Percentiles rank a stretch among this genome's conserved stretches.
Evolutionary conservation across 2,113 vertebrate genomes (phyloP).

Genomic region (Leucosticte australis): DNA sequence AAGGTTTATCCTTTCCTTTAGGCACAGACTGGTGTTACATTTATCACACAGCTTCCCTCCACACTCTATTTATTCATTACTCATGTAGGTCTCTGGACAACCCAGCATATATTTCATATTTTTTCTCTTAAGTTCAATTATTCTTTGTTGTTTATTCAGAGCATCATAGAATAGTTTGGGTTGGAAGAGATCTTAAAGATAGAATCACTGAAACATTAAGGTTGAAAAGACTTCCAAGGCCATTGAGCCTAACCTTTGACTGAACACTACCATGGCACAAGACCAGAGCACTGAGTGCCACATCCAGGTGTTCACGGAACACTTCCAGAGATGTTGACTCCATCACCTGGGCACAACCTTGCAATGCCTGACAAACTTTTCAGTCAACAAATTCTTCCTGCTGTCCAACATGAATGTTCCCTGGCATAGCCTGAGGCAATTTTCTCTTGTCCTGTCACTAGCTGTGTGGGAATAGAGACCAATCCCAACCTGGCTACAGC

Average conservation of each 20-base stretch:
- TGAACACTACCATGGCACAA: neutral
- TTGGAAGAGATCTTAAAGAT: neutral
- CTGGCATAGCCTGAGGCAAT: neutral
- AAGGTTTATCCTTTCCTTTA: neutral
- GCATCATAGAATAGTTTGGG: neutral
- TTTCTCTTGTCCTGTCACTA: accelerated
- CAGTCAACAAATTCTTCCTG: neutral
- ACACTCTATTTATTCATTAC: neutral
- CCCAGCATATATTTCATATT: neutral
- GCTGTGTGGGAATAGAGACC: neutral
- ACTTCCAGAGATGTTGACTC: neutral
- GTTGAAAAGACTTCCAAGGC: neutral
- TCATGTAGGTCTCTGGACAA: neutral
- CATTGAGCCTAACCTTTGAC: neutral
- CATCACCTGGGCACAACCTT: neutral
- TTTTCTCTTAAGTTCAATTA: neutral
- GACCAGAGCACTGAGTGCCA: neutral
- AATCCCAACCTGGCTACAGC: neutral
- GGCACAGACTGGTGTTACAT: neutral
- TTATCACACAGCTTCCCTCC: neutral
- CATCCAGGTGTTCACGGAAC: neutral
- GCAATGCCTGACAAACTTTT: neutral
- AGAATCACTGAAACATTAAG: neutral
- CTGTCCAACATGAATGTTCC: neutral
- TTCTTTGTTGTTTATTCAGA: neutral